Evolutionary conservation across 1,140 invertebrate species (phyloP).

Genomic region (Pseudomyrmex gracilis): DNA sequence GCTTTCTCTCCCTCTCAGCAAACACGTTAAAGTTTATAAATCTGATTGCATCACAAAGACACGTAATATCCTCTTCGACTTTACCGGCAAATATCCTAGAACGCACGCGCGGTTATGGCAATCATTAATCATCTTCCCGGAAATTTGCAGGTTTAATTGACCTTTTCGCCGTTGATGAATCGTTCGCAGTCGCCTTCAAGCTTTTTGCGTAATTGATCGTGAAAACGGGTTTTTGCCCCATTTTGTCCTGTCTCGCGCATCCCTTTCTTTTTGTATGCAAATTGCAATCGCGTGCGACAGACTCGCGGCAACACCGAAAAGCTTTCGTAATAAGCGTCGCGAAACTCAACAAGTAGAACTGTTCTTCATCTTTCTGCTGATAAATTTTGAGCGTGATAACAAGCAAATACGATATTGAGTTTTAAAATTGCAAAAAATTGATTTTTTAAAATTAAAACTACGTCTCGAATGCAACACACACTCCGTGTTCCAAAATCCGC

Average conservation of each 20-base stretch:
- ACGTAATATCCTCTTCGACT: neutral
- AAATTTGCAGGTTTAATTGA: constrained; percentile 15
- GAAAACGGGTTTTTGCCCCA: neutral
- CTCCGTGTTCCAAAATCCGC: neutral
- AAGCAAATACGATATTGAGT: too few relatives aligned
- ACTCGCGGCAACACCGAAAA: neutral
- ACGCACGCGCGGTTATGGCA: neutral
- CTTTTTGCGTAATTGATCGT: constrained; percentile 17
- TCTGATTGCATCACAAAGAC: neutral
- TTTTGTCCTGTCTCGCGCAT: neutral
- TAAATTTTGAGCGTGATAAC: neutral
- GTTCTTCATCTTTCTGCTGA: neutral
- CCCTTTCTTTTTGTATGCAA: neutral
- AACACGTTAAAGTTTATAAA: neutral
- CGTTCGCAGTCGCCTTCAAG: neutral
- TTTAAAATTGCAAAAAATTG: too few relatives aligned
- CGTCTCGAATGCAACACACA: neutral
- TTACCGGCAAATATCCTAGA: constrained; percentile 2
- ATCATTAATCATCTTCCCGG: constrained; percentile 11
- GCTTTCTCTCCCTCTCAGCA: neutral
- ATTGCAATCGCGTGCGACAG: neutral
- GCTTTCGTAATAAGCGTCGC: neutral
- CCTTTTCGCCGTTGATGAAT: neutral
- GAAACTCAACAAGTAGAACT: neutral
- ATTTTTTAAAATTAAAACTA: too few relatives aligned